A percentile compares a stretch with the other conserved stretches of the same genome.
phyloP scores from a whole-genome alignment of 2,888 invertebrate genomes.

The Tiliacea aurago region DNA sequence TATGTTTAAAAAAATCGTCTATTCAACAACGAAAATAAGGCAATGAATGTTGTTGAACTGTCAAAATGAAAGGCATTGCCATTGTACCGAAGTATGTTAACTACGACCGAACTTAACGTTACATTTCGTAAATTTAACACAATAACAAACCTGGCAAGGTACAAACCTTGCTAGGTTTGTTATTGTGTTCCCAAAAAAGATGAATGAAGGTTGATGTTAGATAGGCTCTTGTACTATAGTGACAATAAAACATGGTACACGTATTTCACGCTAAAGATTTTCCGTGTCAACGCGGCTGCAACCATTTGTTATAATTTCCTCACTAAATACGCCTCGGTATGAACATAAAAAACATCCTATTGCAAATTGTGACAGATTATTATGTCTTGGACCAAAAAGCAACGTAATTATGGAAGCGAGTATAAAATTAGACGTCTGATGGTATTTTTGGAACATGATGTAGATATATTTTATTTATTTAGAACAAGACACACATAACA shows the following conservation, averaged over 20 bases:
- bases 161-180: neutral
- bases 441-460: no score
- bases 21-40: neutral
- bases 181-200: neutral
- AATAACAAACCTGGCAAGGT: no score
- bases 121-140: no score
- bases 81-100: neutral
- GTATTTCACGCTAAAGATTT: slow-evolving; percentile 71
- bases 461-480: neutral
- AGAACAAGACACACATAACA: no score
- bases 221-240: slow-evolving; percentile 39
- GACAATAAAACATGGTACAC: slow-evolving; percentile 66
- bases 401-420: slow-evolving; percentile 52
- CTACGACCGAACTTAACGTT: no score
- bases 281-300: slow-evolving; percentile 58
- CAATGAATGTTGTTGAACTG: neutral
- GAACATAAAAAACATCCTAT: slow-evolving; percentile 70
- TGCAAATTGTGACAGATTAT: slow-evolving; percentile 81
- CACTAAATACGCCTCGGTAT: slow-evolving; percentile 70
- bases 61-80: neutral
- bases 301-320: slow-evolving; percentile 80
- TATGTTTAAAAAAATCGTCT: neutral
- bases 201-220: neutral
- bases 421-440: slow-evolving; percentile 22
- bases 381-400: slow-evolving; percentile 63